A percentile compares a stretch with the other conserved stretches of the same genome.
phyloP scores from a whole-genome alignment of 1,140 invertebrate genomes.

The Zaprionus kolodkinae region DNA sequence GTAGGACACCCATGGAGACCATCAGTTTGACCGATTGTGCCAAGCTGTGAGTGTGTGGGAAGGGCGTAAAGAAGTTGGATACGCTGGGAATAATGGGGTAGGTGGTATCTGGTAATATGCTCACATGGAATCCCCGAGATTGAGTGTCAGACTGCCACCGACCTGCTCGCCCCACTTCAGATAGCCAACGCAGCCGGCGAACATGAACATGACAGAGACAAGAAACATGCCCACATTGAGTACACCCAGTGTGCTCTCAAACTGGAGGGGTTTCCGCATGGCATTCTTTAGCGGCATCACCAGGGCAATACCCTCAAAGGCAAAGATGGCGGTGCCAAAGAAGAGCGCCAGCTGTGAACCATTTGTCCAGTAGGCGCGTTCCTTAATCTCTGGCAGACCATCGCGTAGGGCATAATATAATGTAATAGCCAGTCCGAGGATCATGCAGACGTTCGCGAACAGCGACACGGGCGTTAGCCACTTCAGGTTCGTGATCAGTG shows the following conservation, averaged over 20 bases:
- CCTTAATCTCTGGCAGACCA: constrained; percentile 87
- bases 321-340: constrained; percentile 91
- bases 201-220: constrained; percentile 88
- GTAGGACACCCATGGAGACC: constrained; percentile 90
- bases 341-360: constrained; percentile 88
- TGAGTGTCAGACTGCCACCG: constrained; percentile 90
- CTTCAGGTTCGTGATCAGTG: constrained; percentile 91
- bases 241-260: constrained; percentile 91
- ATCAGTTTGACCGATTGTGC: constrained; percentile 87
- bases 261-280: constrained; percentile 92
- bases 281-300: constrained; percentile 95
- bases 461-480: constrained; percentile 90
- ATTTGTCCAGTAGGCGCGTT: constrained; percentile 86
- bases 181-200: constrained; percentile 93
- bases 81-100: background rate
- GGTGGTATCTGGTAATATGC: constrained; percentile 20
- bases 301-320: constrained; percentile 92
- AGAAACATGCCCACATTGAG: constrained; percentile 92
- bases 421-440: constrained; percentile 87
- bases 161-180: constrained; percentile 91
- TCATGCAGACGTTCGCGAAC: constrained; percentile 89
- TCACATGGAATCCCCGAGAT: constrained; percentile 85
- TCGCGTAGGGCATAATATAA: constrained; percentile 89
- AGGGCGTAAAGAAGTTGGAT: background rate
- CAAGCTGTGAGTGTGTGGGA: constrained; percentile 82